These are phyloP conservation scores for Macropis europaea DNA, from an alignment of 2,888 invertebrate species.

Conservation along the genomic window DNA sequence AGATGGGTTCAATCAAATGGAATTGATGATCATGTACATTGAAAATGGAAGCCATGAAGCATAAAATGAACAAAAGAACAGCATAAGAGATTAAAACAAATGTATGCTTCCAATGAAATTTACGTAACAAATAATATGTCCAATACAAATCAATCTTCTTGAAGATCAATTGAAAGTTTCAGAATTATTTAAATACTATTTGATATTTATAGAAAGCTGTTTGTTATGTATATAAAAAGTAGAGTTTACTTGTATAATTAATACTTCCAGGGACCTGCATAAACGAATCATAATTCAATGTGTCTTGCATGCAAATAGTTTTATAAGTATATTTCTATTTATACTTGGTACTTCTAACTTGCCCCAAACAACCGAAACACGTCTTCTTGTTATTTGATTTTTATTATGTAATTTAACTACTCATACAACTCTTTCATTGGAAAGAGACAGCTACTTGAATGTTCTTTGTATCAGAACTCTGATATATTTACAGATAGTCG, in stretches of 20 bases:
- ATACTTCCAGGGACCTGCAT: constrained; percentile 51
- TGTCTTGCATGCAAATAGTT: constrained; percentile 39
- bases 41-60: background rate
- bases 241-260: constrained; percentile 51
- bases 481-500: constrained; percentile 21
- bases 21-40: constrained; percentile 15
- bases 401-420: constrained; percentile 2
- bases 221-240: constrained; percentile 56
- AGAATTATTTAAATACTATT: constrained; percentile 46
- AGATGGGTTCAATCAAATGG: constrained; percentile 1
- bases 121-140: constrained; percentile 13
- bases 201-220: constrained; percentile 42
- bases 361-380: constrained; percentile 7
- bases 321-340: constrained; percentile 45
- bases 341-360: constrained; percentile 26
- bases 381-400: constrained; percentile 35
- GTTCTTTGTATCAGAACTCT: constrained; percentile 18
- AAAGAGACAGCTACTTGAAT: constrained; percentile 12
- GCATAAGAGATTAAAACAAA: constrained; percentile 16
- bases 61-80: background rate
- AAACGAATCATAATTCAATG: constrained; percentile 34
- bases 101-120: constrained; percentile 55
- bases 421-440: background rate
- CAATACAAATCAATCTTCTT: constrained; percentile 10
- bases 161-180: constrained; percentile 35